Percentiles rank a stretch among this genome's conserved stretches.
Evolutionary conservation across 2,797 vertebrate species (phyloP).

Genomic region (Cetoscarus ocellatus): DNA sequence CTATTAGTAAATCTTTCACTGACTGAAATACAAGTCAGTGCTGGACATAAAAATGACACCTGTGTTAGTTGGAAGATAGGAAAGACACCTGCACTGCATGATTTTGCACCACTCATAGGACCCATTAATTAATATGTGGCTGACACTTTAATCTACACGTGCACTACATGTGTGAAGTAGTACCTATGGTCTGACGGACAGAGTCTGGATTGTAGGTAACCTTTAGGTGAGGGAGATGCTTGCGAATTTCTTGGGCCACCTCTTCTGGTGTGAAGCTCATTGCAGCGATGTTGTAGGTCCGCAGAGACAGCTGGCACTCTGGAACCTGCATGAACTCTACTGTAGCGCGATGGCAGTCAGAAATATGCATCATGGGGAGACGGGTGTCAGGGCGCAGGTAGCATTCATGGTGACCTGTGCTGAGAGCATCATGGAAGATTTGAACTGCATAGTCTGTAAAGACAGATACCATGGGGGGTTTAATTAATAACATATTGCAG

Average conservation of each 20-base stretch:
- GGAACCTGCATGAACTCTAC: conserved; percentile 86
- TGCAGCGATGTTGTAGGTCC: conserved; percentile 88
- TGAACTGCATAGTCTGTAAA: conserved; percentile 86
- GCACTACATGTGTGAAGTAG: not conserved
- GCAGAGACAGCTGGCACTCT: conserved; percentile 81
- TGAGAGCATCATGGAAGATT: conserved; percentile 87
- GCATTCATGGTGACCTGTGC: conserved; percentile 84
- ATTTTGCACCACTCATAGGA: too few relatives aligned
- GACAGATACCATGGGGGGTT: conserved; percentile 11
- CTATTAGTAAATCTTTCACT: too few relatives aligned
- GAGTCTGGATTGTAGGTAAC: conserved; percentile 85
- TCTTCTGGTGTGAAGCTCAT: conserved; percentile 89
- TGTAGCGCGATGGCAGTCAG: conserved; percentile 88
- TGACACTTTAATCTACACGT: not conserved
- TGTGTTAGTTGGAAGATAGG: too few relatives aligned
- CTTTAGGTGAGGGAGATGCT: conserved; percentile 83
- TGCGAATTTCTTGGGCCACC: conserved; percentile 83
- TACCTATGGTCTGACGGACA: conserved; percentile 86
- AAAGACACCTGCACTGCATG: too few relatives aligned
- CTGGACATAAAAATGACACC: too few relatives aligned
- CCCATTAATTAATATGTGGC: too few relatives aligned
- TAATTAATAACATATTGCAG: conserved; percentile 1
- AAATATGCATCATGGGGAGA: conserved; percentile 89
- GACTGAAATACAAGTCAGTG: too few relatives aligned
- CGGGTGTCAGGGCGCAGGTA: conserved; percentile 85